Conservation (phyloP, 1,140 invertebrate genomes). For the Nomia melanderi region DNA sequence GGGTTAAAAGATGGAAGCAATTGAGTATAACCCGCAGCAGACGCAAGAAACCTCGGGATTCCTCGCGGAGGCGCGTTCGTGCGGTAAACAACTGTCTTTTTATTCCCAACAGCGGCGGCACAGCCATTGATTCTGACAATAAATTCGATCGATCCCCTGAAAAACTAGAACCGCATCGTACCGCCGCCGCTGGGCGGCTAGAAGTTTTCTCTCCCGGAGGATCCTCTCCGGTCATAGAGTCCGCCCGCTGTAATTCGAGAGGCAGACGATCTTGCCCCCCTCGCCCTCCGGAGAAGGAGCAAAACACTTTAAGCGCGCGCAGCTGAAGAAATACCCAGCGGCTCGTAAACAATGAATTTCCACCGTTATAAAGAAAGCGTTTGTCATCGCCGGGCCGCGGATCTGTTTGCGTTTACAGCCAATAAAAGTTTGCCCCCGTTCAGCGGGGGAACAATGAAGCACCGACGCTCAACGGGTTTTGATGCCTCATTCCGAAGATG, state of each 20-base stretch:
- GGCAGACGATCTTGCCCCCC: constrained; percentile 7
- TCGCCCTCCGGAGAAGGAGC: not conserved
- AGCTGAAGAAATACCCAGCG: not conserved
- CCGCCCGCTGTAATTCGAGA: constrained; percentile 27
- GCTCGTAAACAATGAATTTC: constrained; percentile 10
- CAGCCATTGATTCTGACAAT: not conserved
- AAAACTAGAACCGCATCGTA: constrained; percentile 5
- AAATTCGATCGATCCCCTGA: constrained; percentile 13
- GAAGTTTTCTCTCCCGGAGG: constrained; percentile 18
- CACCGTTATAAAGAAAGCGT: not conserved
- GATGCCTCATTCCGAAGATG: too few relatives aligned
- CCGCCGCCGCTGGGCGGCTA: not conserved
- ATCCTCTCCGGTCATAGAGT: constrained; percentile 28
- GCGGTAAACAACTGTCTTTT: not conserved
- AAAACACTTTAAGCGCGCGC: constrained; percentile 8
- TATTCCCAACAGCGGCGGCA: not conserved
- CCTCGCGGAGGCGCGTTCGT: not conserved
- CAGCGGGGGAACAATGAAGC: too few relatives aligned
- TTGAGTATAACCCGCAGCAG: too few relatives aligned
- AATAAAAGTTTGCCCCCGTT: too few relatives aligned
- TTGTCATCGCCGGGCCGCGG: not conserved
- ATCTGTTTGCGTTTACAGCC: too few relatives aligned
- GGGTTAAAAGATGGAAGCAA: too few relatives aligned
- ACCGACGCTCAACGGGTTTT: too few relatives aligned
- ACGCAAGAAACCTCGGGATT: too few relatives aligned